Conservation (phyloP, 2,113 vertebrate species). For the Passer domesticus region DNA sequence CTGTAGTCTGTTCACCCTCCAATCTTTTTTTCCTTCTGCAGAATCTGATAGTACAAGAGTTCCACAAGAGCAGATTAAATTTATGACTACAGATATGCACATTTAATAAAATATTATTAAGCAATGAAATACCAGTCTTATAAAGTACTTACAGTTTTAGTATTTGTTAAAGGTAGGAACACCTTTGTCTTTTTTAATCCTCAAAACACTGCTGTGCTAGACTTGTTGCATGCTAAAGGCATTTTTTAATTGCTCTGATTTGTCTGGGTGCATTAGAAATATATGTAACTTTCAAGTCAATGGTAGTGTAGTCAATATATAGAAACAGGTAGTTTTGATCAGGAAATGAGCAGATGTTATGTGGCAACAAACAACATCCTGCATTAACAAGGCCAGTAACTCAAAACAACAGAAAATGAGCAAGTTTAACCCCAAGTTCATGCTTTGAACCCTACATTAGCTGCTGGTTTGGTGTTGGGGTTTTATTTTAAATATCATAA, state of each 20-base stretch:
- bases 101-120: background rate
- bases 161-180: background rate
- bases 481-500: background rate
- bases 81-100: background rate
- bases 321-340: background rate
- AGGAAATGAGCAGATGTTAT: background rate
- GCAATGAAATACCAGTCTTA: background rate
- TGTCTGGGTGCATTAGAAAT: background rate
- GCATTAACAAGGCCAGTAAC: background rate
- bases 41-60: background rate
- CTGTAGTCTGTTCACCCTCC: background rate
- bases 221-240: background rate
- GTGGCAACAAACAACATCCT: background rate
- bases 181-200: background rate
- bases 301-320: background rate
- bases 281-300: background rate
- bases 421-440: background rate
- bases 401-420: background rate
- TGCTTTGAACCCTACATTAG: background rate
- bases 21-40: background rate
- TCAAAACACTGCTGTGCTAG: background rate
- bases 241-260: background rate
- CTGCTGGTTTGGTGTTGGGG: background rate
- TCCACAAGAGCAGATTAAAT: background rate
- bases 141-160: background rate